Evolutionary conservation across 2,888 invertebrate genomes (phyloP).

Genomic region (Callyntrura guangdongensis): DNA sequence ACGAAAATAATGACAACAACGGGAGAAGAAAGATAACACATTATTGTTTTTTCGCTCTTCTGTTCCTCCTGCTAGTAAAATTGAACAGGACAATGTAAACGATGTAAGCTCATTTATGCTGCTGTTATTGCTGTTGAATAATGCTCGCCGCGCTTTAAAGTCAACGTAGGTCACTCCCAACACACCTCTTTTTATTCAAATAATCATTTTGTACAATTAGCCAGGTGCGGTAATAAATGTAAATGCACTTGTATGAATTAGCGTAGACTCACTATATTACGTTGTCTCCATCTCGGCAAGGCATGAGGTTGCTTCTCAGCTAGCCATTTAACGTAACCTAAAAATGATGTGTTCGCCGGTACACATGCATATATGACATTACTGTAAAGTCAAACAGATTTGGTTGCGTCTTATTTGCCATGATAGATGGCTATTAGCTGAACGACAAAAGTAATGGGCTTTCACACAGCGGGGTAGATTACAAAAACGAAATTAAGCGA

Average conservation of each 20-base stretch:
- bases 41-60: slow-evolving; percentile 36
- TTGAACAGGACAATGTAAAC: slow-evolving; percentile 3
- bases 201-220: slow-evolving; percentile 74
- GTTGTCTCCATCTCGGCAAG: no score
- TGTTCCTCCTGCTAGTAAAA: slow-evolving; percentile 20
- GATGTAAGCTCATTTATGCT: slow-evolving; percentile 26
- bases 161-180: slow-evolving; percentile 70
- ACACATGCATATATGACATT: not conserved
- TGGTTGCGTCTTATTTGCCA: slow-evolving; percentile 50
- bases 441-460: slow-evolving; percentile 73
- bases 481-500: slow-evolving; percentile 49
- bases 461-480: slow-evolving; percentile 66
- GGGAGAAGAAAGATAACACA: slow-evolving; percentile 41
- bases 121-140: slow-evolving; percentile 25
- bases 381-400: not conserved
- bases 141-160: slow-evolving; percentile 37
- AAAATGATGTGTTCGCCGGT: not conserved
- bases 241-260: slow-evolving; percentile 21
- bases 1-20: slow-evolving; percentile 20
- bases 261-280: no score
- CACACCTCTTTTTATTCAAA: slow-evolving; percentile 77
- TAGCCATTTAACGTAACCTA: no score
- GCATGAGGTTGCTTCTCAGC: no score
- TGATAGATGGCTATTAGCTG: slow-evolving; percentile 69
- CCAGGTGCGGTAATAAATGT: slow-evolving; percentile 65